Evolutionary conservation across 2,113 vertebrate genomes (phyloP).

Genomic region (Oncorhynchus gorbuscha): DNA sequence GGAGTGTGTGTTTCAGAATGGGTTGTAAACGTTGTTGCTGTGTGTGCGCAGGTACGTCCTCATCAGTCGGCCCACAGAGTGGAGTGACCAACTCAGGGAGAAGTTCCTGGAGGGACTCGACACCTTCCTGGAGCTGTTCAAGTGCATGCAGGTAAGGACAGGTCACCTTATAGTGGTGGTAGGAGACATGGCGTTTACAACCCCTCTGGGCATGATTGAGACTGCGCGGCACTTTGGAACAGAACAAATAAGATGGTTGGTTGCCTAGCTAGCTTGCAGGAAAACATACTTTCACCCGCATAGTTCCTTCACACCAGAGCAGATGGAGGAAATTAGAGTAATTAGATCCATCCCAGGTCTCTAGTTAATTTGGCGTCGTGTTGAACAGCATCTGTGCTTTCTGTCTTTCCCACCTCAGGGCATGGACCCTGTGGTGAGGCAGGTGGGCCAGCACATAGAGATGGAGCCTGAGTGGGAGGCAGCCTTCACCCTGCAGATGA

Average conservation of each 20-base stretch:
- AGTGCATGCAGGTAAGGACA: slow-evolving; percentile 91
- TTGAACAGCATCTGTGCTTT: not conserved
- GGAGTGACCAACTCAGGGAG: slow-evolving; percentile 84
- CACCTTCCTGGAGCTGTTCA: slow-evolving; percentile 91
- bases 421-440: slow-evolving; percentile 96
- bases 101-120: slow-evolving; percentile 94
- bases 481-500: slow-evolving; percentile 96
- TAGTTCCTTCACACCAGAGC: too few species aligned
- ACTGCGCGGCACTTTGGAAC: not conserved
- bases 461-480: slow-evolving; percentile 99
- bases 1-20: not conserved
- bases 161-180: not conserved
- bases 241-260: not conserved
- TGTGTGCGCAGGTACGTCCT: slow-evolving; percentile 84
- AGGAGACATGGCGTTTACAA: not conserved
- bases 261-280: too few species aligned
- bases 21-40: not conserved
- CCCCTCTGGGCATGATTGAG: not conserved
- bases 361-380: too few species aligned
- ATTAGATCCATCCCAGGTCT: too few species aligned
- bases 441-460: slow-evolving; percentile 98
- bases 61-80: slow-evolving; percentile 88
- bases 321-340: too few species aligned
- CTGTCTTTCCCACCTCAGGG: slow-evolving; percentile 72
- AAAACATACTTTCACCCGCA: too few species aligned